Evolutionary conservation across 1,140 invertebrate species (phyloP).

Genomic region (Coptotermes formosanus): DNA sequence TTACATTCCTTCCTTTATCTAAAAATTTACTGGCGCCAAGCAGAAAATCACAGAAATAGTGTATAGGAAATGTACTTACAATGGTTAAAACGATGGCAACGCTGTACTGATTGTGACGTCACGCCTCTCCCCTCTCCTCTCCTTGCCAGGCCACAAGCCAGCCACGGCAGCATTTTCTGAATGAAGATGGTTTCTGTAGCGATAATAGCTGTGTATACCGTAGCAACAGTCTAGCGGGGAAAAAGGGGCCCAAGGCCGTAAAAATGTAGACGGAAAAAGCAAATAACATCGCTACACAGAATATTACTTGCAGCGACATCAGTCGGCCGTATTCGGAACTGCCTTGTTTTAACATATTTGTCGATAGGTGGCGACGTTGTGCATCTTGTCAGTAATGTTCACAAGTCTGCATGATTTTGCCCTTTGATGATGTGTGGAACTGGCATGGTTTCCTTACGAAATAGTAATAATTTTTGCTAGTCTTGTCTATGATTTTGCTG

Average conservation of each 20-base stretch:
- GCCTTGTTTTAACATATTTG: neutral
- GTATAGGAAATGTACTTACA: neutral
- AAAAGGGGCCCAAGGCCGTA: conserved; percentile 2
- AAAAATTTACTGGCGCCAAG: neutral
- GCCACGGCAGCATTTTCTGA: neutral
- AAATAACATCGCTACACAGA: neutral
- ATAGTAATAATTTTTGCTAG: too few relatives aligned
- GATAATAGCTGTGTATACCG: neutral
- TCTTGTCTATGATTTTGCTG: too few relatives aligned
- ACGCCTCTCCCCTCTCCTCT: neutral
- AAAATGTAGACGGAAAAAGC: neutral
- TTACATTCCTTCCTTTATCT: neutral
- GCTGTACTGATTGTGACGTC: neutral
- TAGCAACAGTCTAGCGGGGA: neutral
- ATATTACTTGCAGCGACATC: neutral
- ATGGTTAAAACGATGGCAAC: neutral
- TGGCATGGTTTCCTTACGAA: too few relatives aligned
- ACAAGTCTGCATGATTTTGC: neutral
- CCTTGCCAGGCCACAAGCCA: neutral
- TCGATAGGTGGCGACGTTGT: neutral
- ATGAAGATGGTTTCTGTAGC: neutral
- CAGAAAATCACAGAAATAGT: neutral
- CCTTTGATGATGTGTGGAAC: neutral
- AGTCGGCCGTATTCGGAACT: neutral
- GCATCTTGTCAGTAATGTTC: neutral